phyloP scores from a whole-genome alignment of 2,888 invertebrate species.

The Agonum fuliginosum region DNA sequence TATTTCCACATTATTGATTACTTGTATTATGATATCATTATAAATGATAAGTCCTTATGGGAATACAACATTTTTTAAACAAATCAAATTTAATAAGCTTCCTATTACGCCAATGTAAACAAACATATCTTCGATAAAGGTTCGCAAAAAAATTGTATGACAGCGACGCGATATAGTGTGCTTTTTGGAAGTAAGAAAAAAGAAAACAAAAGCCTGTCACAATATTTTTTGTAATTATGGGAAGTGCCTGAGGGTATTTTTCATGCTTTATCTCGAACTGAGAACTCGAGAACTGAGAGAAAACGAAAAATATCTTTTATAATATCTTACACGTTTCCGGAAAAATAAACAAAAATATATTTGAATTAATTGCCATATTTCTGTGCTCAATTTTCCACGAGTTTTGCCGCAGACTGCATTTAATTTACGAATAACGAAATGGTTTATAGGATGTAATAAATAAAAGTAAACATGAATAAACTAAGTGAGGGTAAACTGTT shows the following conservation, averaged over 20 bases:
- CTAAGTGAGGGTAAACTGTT: constrained; percentile 19
- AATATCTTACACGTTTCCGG: constrained; percentile 11
- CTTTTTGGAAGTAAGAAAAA: constrained; percentile 20
- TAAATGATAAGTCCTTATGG: no score
- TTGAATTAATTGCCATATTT: constrained; percentile 24
- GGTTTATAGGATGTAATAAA: constrained; percentile 19
- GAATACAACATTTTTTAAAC: no score
- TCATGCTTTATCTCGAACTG: constrained; percentile 1
- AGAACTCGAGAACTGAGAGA: neutral
- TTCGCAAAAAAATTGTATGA: neutral
- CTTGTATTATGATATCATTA: no score
- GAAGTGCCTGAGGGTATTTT: constrained; percentile 31
- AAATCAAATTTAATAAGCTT: neutral
- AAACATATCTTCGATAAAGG: neutral
- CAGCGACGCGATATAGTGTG: neutral
- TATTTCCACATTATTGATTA: no score
- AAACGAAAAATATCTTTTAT: constrained; percentile 9
- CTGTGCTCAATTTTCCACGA: neutral
- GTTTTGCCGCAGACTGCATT: constrained; percentile 11
- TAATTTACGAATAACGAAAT: constrained; percentile 28
- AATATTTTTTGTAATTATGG: constrained; percentile 43
- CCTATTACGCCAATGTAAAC: neutral
- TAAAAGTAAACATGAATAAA: constrained; percentile 36
- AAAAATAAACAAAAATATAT: constrained; percentile 29
- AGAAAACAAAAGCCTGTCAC: constrained; percentile 35